Evolutionary conservation across 1,140 invertebrate genomes (phyloP).

Genomic region (Drosophila persimilis): DNA sequence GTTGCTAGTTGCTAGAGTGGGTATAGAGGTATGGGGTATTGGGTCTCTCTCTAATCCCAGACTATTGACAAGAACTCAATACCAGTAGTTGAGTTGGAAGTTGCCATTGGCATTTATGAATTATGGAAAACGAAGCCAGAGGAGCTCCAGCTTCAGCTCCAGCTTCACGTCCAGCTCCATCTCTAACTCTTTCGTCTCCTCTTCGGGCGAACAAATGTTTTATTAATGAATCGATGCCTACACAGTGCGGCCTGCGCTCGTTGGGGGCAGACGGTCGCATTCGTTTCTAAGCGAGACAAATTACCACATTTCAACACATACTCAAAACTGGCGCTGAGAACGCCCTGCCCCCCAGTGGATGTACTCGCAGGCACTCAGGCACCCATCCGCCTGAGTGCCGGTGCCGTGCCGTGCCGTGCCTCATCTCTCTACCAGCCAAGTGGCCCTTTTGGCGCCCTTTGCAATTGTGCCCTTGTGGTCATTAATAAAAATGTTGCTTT

Average conservation of each 20-base stretch:
- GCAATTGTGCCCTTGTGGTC: conserved; percentile 74
- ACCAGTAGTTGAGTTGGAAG: conserved; percentile 75
- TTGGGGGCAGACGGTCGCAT: conserved; percentile 26
- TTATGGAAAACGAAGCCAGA: conserved; percentile 59
- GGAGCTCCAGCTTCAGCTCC: conserved; percentile 15
- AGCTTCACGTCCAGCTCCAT: background rate
- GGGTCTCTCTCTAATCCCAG: conserved; percentile 55
- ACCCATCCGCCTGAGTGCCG: too few species aligned
- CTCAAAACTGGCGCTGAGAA: conserved; percentile 67
- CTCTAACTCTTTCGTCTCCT: background rate
- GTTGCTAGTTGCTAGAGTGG: conserved; percentile 6
- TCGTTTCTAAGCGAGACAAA: conserved; percentile 79
- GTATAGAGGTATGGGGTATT: background rate
- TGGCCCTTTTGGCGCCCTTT: conserved; percentile 79
- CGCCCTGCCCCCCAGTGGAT: conserved; percentile 41
- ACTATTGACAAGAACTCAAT: conserved; percentile 81
- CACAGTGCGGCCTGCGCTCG: conserved; percentile 50
- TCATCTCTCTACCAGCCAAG: conserved; percentile 37
- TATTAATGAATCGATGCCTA: conserved; percentile 71
- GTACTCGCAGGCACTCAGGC: background rate
- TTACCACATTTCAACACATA: conserved; percentile 81
- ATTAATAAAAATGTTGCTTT: conserved; percentile 77
- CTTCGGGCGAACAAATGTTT: conserved; percentile 76
- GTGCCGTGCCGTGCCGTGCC: too few species aligned
- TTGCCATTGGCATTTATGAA: conserved; percentile 77